These are phyloP conservation scores for Notiomystis cincta DNA, from an alignment of 2,113 vertebrate genomes.

Conservation along the genomic window DNA sequence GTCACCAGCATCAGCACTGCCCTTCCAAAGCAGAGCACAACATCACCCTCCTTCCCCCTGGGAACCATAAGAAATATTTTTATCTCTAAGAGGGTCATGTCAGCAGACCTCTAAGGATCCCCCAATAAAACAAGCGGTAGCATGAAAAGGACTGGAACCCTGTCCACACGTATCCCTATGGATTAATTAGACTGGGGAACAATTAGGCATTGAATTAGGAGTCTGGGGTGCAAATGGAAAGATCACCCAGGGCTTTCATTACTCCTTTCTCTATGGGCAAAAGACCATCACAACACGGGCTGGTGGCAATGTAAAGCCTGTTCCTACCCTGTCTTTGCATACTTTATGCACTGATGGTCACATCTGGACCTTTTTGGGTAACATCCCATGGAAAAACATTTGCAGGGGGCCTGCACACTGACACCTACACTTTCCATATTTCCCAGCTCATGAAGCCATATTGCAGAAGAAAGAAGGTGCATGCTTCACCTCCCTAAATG, in stretches of 20 bases:
- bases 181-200: background rate
- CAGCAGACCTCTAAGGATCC: background rate
- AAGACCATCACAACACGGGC: background rate
- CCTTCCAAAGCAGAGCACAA: background rate
- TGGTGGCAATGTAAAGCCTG: background rate
- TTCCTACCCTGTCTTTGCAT: background rate
- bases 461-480: background rate
- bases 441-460: fast-evolving
- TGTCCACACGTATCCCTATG: fast-evolving
- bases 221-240: background rate
- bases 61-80: background rate
- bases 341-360: background rate
- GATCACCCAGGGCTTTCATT: background rate
- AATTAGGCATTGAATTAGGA: background rate
- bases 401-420: fast-evolving
- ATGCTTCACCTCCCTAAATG: background rate
- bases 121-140: background rate
- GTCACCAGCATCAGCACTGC: background rate
- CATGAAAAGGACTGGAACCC: background rate
- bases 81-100: background rate
- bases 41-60: background rate
- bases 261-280: background rate
- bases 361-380: background rate
- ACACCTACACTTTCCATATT: background rate
- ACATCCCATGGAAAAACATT: fast-evolving